Evolutionary conservation across 2,113 vertebrate genomes (phyloP).

Genomic region (Xyliphius kryptos): DNA sequence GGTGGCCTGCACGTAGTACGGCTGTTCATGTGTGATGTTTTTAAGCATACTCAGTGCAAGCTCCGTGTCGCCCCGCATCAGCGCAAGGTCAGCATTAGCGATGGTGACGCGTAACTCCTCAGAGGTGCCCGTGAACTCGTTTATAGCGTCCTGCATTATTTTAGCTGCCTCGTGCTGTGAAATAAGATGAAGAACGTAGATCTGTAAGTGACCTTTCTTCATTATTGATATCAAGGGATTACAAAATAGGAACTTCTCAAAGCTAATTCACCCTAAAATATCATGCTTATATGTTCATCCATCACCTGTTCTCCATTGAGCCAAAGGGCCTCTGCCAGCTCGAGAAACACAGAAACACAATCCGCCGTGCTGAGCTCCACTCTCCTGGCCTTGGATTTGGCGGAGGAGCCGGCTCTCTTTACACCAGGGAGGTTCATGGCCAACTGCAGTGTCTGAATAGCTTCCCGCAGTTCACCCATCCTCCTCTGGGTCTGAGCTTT

Average conservation of each 20-base stretch:
- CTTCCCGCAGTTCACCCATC: slow-evolving; percentile 79
- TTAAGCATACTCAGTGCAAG: slow-evolving; percentile 84
- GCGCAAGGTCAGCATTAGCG: slow-evolving; percentile 83
- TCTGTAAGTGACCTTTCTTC: too few relatives aligned
- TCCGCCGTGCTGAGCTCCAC: slow-evolving; percentile 72
- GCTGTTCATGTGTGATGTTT: slow-evolving; percentile 81
- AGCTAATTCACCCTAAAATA: too few relatives aligned
- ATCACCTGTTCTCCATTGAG: slow-evolving; percentile 86
- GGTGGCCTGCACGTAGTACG: slow-evolving; percentile 90
- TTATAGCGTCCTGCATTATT: slow-evolving; percentile 92
- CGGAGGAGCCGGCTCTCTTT: slow-evolving; percentile 61
- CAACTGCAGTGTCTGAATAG: slow-evolving; percentile 89
- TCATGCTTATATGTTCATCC: too few relatives aligned
- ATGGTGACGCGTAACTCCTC: slow-evolving; percentile 88
- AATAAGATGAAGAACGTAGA: slow-evolving; percentile 11
- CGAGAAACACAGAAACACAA: slow-evolving; percentile 84
- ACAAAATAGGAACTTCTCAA: too few relatives aligned
- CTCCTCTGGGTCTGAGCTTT: slow-evolving; percentile 89
- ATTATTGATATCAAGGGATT: too few relatives aligned
- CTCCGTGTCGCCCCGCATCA: slow-evolving; percentile 82
- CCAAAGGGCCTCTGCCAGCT: slow-evolving; percentile 82
- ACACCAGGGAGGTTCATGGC: slow-evolving; percentile 87
- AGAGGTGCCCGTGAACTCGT: slow-evolving; percentile 87
- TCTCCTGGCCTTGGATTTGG: slow-evolving; percentile 72
- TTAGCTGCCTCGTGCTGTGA: slow-evolving; percentile 89